These are phyloP conservation scores for Lepilemur septentrionalis DNA, from an alignment of 2,797 vertebrate species.

Conservation along the genomic window DNA sequence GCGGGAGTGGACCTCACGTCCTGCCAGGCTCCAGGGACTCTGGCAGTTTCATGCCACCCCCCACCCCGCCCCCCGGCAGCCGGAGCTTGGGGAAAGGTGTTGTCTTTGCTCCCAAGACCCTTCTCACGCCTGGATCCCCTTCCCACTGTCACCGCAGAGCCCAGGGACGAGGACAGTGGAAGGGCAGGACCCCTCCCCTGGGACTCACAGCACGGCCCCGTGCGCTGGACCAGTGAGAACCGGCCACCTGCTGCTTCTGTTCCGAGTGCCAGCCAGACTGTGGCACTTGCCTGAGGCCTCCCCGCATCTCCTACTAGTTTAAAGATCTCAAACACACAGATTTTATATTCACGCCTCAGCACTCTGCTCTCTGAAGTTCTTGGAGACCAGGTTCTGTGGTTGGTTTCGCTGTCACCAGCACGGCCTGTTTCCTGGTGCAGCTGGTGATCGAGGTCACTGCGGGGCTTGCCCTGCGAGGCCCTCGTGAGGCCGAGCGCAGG, in stretches of 20 bases:
- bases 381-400: background rate
- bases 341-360: background rate
- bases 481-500: no score
- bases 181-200: background rate
- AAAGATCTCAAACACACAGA: background rate
- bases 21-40: background rate
- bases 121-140: background rate
- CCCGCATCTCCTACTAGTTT: background rate
- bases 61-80: background rate
- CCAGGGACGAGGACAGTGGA: background rate
- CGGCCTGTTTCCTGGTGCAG: background rate
- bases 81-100: background rate
- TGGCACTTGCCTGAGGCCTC: background rate
- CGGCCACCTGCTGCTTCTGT: no score
- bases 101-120: background rate
- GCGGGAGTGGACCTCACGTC: background rate
- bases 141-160: background rate
- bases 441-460: fast-evolving
- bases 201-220: no score
- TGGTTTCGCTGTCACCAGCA: background rate
- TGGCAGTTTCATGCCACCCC: background rate
- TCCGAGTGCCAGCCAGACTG: background rate
- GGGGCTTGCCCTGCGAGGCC: background rate
- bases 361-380: background rate
- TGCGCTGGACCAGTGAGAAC: no score